Conservation (phyloP, 2,888 invertebrate species). For the Nephrocerus scutellatus region DNA sequence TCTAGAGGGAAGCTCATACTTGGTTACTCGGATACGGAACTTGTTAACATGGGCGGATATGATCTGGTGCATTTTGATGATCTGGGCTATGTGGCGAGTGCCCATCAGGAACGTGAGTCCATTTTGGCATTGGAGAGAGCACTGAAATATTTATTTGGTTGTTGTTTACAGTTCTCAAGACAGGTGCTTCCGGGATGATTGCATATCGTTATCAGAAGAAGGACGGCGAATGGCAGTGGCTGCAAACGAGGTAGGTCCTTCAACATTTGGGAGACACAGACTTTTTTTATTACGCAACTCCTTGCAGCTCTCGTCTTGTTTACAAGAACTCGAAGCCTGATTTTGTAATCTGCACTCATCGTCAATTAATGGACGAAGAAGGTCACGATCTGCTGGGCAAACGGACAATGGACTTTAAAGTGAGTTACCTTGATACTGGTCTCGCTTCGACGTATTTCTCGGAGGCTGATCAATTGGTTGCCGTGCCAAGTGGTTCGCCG, state of each 20-base stretch:
- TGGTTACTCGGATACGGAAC: slow-evolving; percentile 87
- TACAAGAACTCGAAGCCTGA: slow-evolving; percentile 99
- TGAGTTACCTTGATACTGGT: slow-evolving; percentile 89
- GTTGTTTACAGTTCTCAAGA: slow-evolving; percentile 79
- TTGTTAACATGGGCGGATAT: slow-evolving; percentile 92
- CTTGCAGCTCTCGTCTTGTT: slow-evolving; percentile 76
- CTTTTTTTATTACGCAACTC: not conserved
- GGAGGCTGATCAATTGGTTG: slow-evolving; percentile 71
- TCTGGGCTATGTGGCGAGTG: slow-evolving; percentile 93
- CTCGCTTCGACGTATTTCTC: slow-evolving; percentile 86
- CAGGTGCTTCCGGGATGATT: slow-evolving; percentile 98
- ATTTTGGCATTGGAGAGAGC: not conserved
- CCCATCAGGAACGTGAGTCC: slow-evolving; percentile 95
- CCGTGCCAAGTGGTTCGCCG: slow-evolving; percentile 52
- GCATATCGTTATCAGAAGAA: slow-evolving; percentile 96
- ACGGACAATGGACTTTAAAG: slow-evolving; percentile 98
- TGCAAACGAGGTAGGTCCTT: slow-evolving; percentile 66
- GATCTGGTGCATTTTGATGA: slow-evolving; percentile 97
- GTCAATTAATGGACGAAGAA: slow-evolving; percentile 99
- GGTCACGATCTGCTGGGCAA: slow-evolving; percentile 95
- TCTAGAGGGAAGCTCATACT: slow-evolving; percentile 91
- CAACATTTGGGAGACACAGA: not conserved
- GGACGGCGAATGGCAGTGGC: slow-evolving; percentile 93
- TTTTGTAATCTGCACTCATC: slow-evolving; percentile 97
- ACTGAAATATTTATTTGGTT: slow-evolving; percentile 16